phyloP scores from a whole-genome alignment of 1,140 invertebrate species.

The Meteorus sp. region DNA sequence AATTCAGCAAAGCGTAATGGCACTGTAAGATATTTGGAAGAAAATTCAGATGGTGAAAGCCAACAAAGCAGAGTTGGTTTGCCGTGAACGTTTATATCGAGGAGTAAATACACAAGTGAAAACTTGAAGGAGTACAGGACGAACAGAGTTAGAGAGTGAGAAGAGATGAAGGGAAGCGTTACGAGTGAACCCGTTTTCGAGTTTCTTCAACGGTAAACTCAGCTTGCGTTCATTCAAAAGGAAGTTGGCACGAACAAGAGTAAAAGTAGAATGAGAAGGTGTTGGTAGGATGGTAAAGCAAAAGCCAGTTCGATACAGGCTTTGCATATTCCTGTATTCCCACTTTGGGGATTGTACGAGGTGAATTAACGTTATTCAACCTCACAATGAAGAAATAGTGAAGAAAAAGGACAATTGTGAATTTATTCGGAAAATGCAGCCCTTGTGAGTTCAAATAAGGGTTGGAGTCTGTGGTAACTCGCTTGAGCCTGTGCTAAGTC shows the following conservation, averaged over 20 bases:
- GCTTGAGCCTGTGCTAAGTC: background rate
- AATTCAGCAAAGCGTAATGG: no score
- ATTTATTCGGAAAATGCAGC: no score
- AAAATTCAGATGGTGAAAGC: background rate
- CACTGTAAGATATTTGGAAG: background rate
- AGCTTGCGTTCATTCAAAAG: constrained; percentile 5
- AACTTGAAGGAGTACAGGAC: background rate
- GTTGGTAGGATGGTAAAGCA: background rate
- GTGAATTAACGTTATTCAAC: no score
- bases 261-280: background rate
- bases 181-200: constrained; percentile 9
- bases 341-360: no score
- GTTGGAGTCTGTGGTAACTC: background rate
- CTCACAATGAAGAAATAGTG: no score
- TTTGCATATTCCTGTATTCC: no score
- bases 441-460: background rate
- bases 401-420: no score
- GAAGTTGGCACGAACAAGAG: background rate
- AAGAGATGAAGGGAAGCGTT: constrained; percentile 10
- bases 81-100: background rate
- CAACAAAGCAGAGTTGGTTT: background rate
- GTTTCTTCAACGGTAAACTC: constrained; percentile 14
- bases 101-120: background rate
- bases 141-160: background rate
- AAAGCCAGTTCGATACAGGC: background rate